Percentiles rank a stretch among this genome's conserved stretches.
Conservation (phyloP, 2,113 vertebrate genomes). For the Xenus cinereus region DNA sequence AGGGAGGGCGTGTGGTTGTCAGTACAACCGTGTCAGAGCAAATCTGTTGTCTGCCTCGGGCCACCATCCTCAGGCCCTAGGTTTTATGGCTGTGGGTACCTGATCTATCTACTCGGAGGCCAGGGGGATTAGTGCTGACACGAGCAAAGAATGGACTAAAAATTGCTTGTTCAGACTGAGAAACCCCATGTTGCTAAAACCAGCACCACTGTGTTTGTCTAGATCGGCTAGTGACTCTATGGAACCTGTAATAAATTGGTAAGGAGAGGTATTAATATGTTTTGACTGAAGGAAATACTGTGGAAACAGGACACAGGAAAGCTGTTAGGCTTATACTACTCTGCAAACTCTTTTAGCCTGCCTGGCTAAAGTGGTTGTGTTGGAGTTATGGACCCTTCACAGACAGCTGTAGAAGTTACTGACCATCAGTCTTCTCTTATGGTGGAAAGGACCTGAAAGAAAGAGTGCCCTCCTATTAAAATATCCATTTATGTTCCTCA, state of each 20-base stretch:
- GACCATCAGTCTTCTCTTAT: not conserved
- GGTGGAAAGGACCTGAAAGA: not conserved
- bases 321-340: not conserved
- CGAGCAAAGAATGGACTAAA: not conserved
- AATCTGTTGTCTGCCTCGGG: not conserved
- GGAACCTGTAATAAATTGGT: not conserved
- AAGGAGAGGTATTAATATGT: not conserved
- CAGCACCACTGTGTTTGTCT: not conserved
- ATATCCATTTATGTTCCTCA: not conserved
- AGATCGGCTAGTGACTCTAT: not conserved
- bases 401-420: not conserved
- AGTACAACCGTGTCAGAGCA: not conserved
- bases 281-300: not conserved
- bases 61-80: not conserved
- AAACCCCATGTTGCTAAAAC: not conserved
- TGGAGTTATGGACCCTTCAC: not conserved
- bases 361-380: not conserved
- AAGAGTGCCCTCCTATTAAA: not conserved
- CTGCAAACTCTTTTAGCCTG: not conserved
- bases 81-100: slow-evolving; percentile 12
- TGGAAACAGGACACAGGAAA: not conserved
- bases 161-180: not conserved
- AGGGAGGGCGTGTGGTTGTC: not conserved
- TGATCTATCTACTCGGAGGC: not conserved
- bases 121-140: not conserved